These are phyloP conservation scores for Phylloscopus trochiloides DNA, from an alignment of 2,113 vertebrate species.

Conservation along the genomic window DNA sequence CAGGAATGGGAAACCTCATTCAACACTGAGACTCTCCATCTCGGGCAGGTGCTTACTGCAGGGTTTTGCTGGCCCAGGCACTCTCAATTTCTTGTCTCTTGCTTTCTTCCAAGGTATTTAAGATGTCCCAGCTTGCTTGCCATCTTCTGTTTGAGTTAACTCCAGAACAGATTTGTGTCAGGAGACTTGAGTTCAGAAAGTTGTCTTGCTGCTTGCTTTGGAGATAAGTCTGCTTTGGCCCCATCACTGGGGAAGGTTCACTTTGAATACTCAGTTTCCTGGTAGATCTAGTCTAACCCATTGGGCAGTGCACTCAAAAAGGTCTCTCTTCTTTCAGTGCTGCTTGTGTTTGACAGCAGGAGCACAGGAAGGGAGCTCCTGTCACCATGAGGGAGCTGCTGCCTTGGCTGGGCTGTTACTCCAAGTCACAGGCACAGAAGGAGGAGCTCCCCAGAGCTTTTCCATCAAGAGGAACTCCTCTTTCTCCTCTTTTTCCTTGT, in stretches of 20 bases:
- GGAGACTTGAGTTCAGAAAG: neutral
- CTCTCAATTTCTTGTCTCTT: neutral
- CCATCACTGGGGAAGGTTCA: neutral
- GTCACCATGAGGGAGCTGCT: rapidly evolving
- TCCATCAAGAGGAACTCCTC: neutral
- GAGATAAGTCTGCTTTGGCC: neutral
- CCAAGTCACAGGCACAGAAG: neutral
- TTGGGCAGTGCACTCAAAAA: neutral
- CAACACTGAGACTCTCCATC: neutral
- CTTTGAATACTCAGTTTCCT: neutral
- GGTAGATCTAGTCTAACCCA: neutral
- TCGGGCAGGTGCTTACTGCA: rapidly evolving
- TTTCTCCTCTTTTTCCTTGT: neutral
- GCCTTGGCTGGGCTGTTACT: neutral
- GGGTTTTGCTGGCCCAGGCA: neutral
- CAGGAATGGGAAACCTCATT: neutral
- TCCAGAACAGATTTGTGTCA: neutral
- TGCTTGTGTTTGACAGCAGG: neutral
- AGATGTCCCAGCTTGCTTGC: neutral
- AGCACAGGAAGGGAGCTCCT: neutral
- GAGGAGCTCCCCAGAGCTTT: neutral
- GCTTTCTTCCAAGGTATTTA: neutral
- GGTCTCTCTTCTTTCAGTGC: neutral
- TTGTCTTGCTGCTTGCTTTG: neutral
- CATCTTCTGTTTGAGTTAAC: neutral